Base-by-base conservation (phyloP, 2,113 vertebrate genomes). In the Myrmecophaga tridactyla region DNA sequence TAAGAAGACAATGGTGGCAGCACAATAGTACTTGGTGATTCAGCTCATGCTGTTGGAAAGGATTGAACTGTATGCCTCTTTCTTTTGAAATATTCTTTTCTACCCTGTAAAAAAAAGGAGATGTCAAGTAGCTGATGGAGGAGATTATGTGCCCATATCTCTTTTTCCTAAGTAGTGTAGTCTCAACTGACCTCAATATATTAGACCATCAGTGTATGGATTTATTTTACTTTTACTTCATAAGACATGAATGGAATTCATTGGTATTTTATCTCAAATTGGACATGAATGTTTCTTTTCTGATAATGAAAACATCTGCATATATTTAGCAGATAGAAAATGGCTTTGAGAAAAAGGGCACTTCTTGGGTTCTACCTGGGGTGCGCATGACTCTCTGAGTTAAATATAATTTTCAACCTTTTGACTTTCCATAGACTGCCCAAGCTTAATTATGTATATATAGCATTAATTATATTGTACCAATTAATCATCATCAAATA, bases 1-100 rank as follows among this genome's bases (percentile, higher is more conserved):
- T 1, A 12, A 27, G 12, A 60, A 6, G 58, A 43, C 18, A 62
- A 20, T 0, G 1, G 27, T 18, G 0, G 9, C 27, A n/a, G 7
- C n/a, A 18, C 51, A 4, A 8, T 0, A 0, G 41, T 11, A 4
- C 46, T 12, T 39, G 81, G 51, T 3, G 46, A 39, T 29, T 53
- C 69, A 21, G 48, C 34, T n/a, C 27, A 0, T 0, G 29, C 43
- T 41, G 17, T 4, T 1, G 12, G 7, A 4, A 0, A 2, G 3
- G 13, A 7, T 13, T 29, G 39, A 58, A 14, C 48, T 13, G 7
- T 18, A 7, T 6, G 27, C 3, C 1, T 60, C 10, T 2, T 9
- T 60, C 36, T 48, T 70, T 87, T 43, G 29, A 34, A 73, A 56
- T 48, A 48, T 41, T 39, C 78, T 1, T 15, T 8, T 8, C 41